Conservation (phyloP, 2,888 invertebrate species). For the Macrophya annulata region DNA sequence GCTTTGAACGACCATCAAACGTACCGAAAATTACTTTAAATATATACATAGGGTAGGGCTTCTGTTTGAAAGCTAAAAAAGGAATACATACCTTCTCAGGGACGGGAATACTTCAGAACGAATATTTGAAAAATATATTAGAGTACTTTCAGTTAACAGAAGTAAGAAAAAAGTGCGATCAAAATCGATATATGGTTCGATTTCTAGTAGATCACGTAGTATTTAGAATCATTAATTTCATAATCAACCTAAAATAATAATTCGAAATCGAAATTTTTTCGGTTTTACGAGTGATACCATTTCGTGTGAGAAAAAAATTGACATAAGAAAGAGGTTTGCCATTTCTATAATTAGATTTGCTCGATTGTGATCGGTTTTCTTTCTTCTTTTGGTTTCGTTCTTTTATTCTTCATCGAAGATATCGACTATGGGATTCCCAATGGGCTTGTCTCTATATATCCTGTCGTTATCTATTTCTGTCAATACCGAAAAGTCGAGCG, state of each 20-base stretch:
- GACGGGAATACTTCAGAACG: too few relatives aligned
- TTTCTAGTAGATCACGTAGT: not conserved
- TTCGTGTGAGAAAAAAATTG: slow-evolving; percentile 4
- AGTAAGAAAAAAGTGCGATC: not conserved
- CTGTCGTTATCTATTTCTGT: not conserved
- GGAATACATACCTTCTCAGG: not conserved
- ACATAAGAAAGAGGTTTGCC: slow-evolving; percentile 12
- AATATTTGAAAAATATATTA: too few relatives aligned
- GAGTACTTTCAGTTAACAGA: not conserved
- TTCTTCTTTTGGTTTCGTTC: not conserved
- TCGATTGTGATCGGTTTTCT: slow-evolving; percentile 24
- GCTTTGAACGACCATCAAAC: not conserved
- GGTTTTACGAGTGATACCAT: not conserved
- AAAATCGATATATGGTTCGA: not conserved
- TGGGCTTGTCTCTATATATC: not conserved
- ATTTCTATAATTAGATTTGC: slow-evolving; percentile 18
- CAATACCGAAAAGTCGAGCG: not conserved
- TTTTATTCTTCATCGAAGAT: not conserved
- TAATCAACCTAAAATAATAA: not conserved
- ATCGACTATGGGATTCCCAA: not conserved
- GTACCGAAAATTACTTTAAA: not conserved
- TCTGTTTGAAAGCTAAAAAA: not conserved
- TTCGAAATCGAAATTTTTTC: not conserved
- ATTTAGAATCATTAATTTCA: not conserved
- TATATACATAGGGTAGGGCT: not conserved